Base-by-base conservation (phyloP, 1,140 invertebrate species). In the Cherax destructor region DNA sequence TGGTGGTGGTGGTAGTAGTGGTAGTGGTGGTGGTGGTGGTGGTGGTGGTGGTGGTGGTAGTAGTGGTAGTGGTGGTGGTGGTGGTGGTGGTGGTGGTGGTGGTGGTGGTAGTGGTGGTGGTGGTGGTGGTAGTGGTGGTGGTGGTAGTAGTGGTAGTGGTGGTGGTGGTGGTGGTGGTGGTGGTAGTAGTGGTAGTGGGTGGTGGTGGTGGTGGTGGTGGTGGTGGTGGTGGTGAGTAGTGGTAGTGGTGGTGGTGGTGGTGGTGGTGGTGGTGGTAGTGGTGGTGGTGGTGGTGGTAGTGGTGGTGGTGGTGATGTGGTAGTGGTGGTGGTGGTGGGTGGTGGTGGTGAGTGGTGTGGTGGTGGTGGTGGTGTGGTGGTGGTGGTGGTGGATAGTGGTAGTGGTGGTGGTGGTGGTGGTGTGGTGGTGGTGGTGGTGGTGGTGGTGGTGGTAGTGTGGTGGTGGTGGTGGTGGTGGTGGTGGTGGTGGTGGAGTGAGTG, bases 131-230 rank as follows among this genome's bases (percentile, higher is more conserved):
- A 13, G 18, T 65, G 61, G 61, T 65, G 61, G 61, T 65, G 18
- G 61, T 65, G 6, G 13, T 65, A 13, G 13, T 65, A 13, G 6
- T 65, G 61, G 61, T 10, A 13, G 61, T 65, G 61, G 61, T 65
- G 61, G 61, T 65, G 61, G 61, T 65, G 61, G 61, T 65, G 61
- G 18, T 65, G 61, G 18, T 65, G 61, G 61, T 65, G 61, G 61
- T 65, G 61, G 61, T 65, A 13, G 61, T 65, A 13, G 18, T 65
- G 61, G 61, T 65, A 9, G n/a, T 77, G 76, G 61, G 61, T 65
- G 50, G 49, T 83, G 80, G 80, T 83, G 50, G 49, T 83, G 80
- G 80, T 83, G 80, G 50, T 61, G 80, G 52, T 30, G 80, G 76
- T 77, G 10, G 16, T 41, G 76, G 24, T 49, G 24, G 4, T 10